Evolutionary conservation across 35 echinoderm and acorn worm genomes (phyloP), one percentile per base, ranked within the genome.

Genomic region (Anneissia japonica): DNA sequence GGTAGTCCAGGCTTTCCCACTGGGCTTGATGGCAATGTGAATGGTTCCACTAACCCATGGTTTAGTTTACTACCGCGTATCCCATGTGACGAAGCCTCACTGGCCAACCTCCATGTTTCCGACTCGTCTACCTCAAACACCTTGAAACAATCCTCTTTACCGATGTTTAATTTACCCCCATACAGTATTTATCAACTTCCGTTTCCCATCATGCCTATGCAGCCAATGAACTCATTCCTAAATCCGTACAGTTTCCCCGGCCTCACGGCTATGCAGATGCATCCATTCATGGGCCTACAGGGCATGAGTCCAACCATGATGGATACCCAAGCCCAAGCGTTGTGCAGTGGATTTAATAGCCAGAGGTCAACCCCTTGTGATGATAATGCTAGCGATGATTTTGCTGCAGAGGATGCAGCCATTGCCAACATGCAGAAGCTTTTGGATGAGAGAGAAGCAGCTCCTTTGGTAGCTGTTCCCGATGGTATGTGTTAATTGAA

Each of bases 41-140:
- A 98, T 75, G 95, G 95, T 32, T 82, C 84, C 31, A 73, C 92
- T 31, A 93, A 80, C 56, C 85, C 93, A 11, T 98, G 95, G 95
- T 98, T 98, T 78, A 98, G 92, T 76, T 94, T 98, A 73, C 84
- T 98, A 76, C 95, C 95, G 35, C 87, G 95, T 72, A 87, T 90
- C 75, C 92, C 92, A 38, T 94, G 92, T 39, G 96, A 99, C 73
- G 89, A 94, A 76, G 86, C 84, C 17, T 92, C 96, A 5, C 39
- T 99, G 35, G 88, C 87, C 4, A 85, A 75, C 29, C 78, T 77
- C 46, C 72, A 86, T 34, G 21, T 36, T 33, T 46, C 74, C 29
- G 56, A 73, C 34, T 77, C 79, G 46, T 77, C 78, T 73, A 87
- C 79, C 89, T 74, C 79, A 79, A 35, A 79, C 37, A 38, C 37